A percentile compares a stretch with the other conserved stretches of the same genome.
Conservation (phyloP, 2,888 invertebrate genomes). For the Drosophila recens region DNA sequence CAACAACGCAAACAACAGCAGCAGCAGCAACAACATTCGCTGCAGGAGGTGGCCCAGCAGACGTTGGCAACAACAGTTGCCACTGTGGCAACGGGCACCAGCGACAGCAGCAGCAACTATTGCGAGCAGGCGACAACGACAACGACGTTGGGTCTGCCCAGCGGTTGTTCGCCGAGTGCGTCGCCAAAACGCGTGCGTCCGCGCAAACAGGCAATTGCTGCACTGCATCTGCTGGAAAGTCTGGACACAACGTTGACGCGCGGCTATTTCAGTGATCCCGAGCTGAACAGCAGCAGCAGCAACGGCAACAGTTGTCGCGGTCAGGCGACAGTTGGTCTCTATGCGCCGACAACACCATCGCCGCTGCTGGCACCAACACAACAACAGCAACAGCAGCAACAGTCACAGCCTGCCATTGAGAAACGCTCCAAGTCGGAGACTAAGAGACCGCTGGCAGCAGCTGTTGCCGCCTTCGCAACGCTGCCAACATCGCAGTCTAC, state of each 20-base stretch:
- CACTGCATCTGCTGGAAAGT: slow-evolving; percentile 77
- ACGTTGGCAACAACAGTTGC: slow-evolving; percentile 18
- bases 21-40: slow-evolving; percentile 58
- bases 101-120: slow-evolving; percentile 9
- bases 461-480: slow-evolving; percentile 24
- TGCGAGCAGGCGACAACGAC: slow-evolving; percentile 6
- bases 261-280: slow-evolving; percentile 85
- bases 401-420: slow-evolving; percentile 42
- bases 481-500: slow-evolving; percentile 47
- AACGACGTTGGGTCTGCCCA: slow-evolving; percentile 22
- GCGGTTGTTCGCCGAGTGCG: slow-evolving; percentile 55
- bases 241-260: slow-evolving; percentile 80
- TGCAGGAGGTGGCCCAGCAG: slow-evolving; percentile 22
- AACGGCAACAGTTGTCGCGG: slow-evolving; percentile 35
- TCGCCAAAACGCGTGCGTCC: slow-evolving; percentile 77
- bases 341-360: slow-evolving; percentile 55
- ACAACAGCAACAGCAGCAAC: slow-evolving; percentile 34
- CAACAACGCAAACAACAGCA: slow-evolving; percentile 73
- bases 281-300: slow-evolving; percentile 71
- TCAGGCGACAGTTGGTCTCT: slow-evolving; percentile 39
- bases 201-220: slow-evolving; percentile 67
- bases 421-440: slow-evolving; percentile 86
- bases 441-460: slow-evolving; percentile 83
- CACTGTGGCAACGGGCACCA: slow-evolving; percentile 2
- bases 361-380: slow-evolving; percentile 48